Percentiles rank a stretch among this genome's conserved stretches.
Evolutionary conservation across 2,113 vertebrate genomes (phyloP).

Genomic region (Anser brachyrhynchus): DNA sequence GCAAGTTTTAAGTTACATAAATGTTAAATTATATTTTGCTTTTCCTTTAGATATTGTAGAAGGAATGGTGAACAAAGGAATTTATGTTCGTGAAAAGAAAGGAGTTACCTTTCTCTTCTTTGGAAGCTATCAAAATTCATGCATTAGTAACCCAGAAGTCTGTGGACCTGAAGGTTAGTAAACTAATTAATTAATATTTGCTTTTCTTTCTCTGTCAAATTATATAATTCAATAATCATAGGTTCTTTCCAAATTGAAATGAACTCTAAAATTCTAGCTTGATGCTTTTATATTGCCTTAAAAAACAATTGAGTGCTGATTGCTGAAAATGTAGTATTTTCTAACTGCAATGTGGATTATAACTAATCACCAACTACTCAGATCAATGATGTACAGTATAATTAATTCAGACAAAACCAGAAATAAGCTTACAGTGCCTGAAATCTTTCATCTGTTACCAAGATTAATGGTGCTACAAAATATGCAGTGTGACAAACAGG

Average conservation of each 20-base stretch:
- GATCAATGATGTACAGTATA: not conserved
- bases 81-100: slow-evolving; percentile 85
- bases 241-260: not conserved
- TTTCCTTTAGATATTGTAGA: slow-evolving; percentile 88
- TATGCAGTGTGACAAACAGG: not conserved
- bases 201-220: not conserved
- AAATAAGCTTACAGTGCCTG: not conserved
- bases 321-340: not conserved
- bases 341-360: not conserved
- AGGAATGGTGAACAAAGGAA: slow-evolving; percentile 91
- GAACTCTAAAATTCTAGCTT: not conserved
- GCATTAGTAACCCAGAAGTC: slow-evolving; percentile 86
- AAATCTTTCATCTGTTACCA: not conserved
- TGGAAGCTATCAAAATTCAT: slow-evolving; percentile 85
- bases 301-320: not conserved
- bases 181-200: not conserved
- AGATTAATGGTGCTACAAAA: not conserved
- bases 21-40: not conserved
- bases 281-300: not conserved
- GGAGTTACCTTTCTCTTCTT: slow-evolving; percentile 88
- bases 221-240: not conserved
- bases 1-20: not conserved
- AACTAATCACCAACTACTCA: not conserved
- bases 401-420: not conserved
- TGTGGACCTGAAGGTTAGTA: slow-evolving; percentile 90